phyloP scores from a whole-genome alignment of 2,888 invertebrate genomes.

The Spodoptera picta region DNA sequence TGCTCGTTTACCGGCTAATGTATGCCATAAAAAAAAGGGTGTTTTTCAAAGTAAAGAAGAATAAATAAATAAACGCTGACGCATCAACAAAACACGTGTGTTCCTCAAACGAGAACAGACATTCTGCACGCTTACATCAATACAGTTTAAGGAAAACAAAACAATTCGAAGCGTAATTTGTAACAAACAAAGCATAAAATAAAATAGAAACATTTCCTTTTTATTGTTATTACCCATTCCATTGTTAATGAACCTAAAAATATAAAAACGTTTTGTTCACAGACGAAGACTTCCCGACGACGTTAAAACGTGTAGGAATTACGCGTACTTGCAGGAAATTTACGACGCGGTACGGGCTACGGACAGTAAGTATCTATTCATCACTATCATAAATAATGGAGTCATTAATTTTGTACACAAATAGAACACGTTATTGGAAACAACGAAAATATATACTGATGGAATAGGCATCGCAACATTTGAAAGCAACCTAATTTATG shows the following conservation, averaged over 20 bases:
- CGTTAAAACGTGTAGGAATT: conserved; percentile 90
- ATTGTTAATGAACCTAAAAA: conserved; percentile 34
- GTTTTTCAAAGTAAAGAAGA: no score
- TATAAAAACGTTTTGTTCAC: conserved; percentile 56
- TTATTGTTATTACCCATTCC: conserved; percentile 32
- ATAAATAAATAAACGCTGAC: no score
- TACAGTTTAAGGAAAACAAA: conserved; percentile 5
- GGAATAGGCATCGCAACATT: neutral
- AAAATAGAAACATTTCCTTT: conserved; percentile 33
- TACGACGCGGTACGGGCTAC: conserved; percentile 91
- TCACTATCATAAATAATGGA: conserved; percentile 45
- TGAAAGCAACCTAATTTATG: no score
- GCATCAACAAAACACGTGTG: neutral
- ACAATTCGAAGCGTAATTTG: conserved; percentile 13
- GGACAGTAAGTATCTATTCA: conserved; percentile 87
- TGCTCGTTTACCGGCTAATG: no score
- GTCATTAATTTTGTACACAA: conserved; percentile 32
- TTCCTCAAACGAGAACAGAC: neutral
- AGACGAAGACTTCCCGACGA: conserved; percentile 91
- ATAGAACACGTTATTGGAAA: conserved; percentile 15
- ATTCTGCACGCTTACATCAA: conserved; percentile 7
- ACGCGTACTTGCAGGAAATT: conserved; percentile 92
- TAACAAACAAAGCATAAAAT: conserved; percentile 18
- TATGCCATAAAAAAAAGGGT: no score
- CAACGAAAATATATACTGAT: conserved; percentile 3